Evolutionary conservation across 1,140 invertebrate genomes (phyloP).

Genomic region (Sitophilus oryzae): DNA sequence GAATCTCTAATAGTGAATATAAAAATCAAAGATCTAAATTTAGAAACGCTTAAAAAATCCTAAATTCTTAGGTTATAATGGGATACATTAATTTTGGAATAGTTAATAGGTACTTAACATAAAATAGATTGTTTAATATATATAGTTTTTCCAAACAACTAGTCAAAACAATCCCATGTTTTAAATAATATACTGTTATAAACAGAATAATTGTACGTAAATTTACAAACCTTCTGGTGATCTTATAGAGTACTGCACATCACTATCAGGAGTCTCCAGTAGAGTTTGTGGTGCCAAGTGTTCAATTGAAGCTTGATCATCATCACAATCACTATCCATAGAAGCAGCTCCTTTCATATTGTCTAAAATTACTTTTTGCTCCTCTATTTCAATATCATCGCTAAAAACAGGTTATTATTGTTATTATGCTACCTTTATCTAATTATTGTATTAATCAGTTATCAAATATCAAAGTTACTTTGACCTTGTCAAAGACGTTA

Average conservation of each 20-base stretch:
- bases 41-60: neutral
- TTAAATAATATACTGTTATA: too few species aligned
- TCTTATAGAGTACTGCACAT: constrained; percentile 42
- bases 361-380: constrained; percentile 36
- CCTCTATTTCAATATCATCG: constrained; percentile 34
- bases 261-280: constrained; percentile 38
- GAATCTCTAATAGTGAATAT: too few species aligned
- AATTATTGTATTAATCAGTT: constrained; percentile 20
- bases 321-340: constrained; percentile 44
- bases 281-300: constrained; percentile 42
- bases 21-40: too few species aligned
- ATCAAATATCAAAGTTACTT: constrained; percentile 23
- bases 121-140: too few species aligned
- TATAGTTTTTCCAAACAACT: too few species aligned
- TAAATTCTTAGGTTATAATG: constrained; percentile 8
- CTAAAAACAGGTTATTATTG: constrained; percentile 22
- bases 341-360: constrained; percentile 35
- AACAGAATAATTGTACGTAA: too few species aligned
- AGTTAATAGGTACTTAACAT: too few species aligned
- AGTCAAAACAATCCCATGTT: too few species aligned
- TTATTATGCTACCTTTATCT: constrained; percentile 21
- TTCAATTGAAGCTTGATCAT: constrained; percentile 39
- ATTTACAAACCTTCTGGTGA: constrained; percentile 38
- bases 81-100: neutral
- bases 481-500: constrained; percentile 39